These are phyloP conservation scores for Malthinus seriepunctatus DNA, from an alignment of 2,888 invertebrate species.

Conservation along the genomic window DNA sequence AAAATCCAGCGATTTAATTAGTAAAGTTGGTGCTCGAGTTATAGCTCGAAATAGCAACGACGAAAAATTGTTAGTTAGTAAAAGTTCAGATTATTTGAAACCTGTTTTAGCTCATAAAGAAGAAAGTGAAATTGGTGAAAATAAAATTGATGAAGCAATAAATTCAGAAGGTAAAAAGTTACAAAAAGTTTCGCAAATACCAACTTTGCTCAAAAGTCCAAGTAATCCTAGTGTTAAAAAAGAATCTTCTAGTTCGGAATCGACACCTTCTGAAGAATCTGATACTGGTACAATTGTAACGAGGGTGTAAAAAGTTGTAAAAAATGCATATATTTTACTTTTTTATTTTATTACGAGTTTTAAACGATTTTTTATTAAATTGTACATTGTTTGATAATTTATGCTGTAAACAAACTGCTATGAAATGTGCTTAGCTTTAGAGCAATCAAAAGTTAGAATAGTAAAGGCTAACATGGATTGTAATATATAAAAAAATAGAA, in stretches of 20 bases:
- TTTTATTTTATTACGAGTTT: no score
- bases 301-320: constrained; percentile 35
- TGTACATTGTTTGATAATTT: no score
- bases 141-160: constrained; percentile 13
- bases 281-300: constrained; percentile 55
- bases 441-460: no score
- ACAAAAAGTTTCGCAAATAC: constrained; percentile 48
- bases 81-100: constrained; percentile 12
- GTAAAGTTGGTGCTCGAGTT: constrained; percentile 57
- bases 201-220: constrained; percentile 44
- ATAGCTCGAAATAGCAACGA: constrained; percentile 47
- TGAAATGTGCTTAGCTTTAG: no score
- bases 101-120: constrained; percentile 1
- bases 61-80: constrained; percentile 28
- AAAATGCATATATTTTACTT: background rate
- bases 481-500: no score
- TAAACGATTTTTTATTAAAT: no score
- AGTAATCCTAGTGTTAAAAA: constrained; percentile 40
- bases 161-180: constrained; percentile 22
- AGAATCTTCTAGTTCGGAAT: constrained; percentile 60
- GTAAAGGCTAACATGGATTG: no score
- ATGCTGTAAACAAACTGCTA: no score
- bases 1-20: constrained; percentile 41
- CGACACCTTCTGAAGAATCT: constrained; percentile 55
- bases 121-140: constrained; percentile 4